Evolutionary conservation across 2,797 vertebrate genomes (phyloP).

Genomic region (Anas bernieri): DNA sequence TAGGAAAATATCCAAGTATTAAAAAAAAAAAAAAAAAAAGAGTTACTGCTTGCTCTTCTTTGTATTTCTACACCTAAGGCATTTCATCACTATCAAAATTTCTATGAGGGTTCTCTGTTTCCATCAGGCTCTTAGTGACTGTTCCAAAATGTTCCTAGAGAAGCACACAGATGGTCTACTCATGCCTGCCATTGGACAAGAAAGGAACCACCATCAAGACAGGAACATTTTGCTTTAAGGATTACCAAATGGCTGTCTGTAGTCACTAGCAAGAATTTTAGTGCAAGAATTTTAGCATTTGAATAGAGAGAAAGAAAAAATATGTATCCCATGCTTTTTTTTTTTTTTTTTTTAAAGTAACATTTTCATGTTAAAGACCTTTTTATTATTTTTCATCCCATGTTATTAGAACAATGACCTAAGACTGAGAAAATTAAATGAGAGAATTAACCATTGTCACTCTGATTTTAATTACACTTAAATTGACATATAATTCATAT

Average conservation of each 20-base stretch:
- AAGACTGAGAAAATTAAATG: neutral
- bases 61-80: neutral
- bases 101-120: neutral
- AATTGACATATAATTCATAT: neutral
- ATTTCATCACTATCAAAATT: neutral
- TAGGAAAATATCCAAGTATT: neutral
- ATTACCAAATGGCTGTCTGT: neutral
- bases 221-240: neutral
- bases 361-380: neutral
- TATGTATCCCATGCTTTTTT: neutral
- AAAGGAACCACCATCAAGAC: neutral
- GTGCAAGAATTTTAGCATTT: neutral
- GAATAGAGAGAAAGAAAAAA: neutral
- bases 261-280: neutral
- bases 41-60: neutral
- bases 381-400: neutral
- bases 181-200: neutral
- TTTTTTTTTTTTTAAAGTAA: neutral
- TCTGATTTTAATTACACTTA: neutral
- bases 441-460: neutral
- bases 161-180: neutral
- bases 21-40: no score
- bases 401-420: neutral
- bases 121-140: neutral
- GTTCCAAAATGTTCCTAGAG: neutral